Conservation (phyloP, 2,113 vertebrate genomes). For the Eurystomus gularis region DNA sequence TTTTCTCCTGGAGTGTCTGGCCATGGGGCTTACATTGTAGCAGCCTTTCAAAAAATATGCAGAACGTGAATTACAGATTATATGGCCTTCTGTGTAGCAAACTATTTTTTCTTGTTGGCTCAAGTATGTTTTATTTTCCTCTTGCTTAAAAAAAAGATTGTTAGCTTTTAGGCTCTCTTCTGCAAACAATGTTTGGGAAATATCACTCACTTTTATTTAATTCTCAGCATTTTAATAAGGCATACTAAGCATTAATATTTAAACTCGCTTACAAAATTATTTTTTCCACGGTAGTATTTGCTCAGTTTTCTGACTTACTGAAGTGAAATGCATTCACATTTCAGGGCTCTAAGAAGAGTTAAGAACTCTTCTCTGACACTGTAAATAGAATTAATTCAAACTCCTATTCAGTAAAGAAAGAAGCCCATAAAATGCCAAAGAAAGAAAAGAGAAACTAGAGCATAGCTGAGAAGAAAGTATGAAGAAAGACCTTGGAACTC, state of each 20-base stretch:
- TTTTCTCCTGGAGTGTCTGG: neutral
- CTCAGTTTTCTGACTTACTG: slow-evolving; percentile 53
- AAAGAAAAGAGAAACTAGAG: neutral
- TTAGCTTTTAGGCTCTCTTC: slow-evolving; percentile 40
- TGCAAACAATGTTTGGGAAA: slow-evolving; percentile 48
- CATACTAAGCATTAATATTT: slow-evolving; percentile 59
- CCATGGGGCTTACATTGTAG: neutral
- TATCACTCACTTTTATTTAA: slow-evolving; percentile 63
- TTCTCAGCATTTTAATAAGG: slow-evolving; percentile 60
- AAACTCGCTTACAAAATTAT: slow-evolving; percentile 51
- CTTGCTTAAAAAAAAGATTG: neutral
- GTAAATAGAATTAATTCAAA: slow-evolving; percentile 16
- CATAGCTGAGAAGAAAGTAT: neutral
- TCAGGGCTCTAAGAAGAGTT: slow-evolving; percentile 13
- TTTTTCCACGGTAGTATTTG: slow-evolving; percentile 52
- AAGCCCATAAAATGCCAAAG: neutral
- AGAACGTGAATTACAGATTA: neutral
- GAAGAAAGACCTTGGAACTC: neutral
- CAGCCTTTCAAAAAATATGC: neutral
- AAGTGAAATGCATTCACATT: slow-evolving; percentile 14
- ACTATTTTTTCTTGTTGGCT: neutral
- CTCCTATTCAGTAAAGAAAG: neutral
- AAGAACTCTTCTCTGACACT: neutral
- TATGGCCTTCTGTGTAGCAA: neutral
- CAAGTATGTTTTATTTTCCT: neutral